Percentiles rank a stretch among this genome's conserved stretches.
These are phyloP conservation scores for Sebastes glaucus DNA, from an alignment of 2,797 vertebrate genomes.

Conservation along the genomic window DNA sequence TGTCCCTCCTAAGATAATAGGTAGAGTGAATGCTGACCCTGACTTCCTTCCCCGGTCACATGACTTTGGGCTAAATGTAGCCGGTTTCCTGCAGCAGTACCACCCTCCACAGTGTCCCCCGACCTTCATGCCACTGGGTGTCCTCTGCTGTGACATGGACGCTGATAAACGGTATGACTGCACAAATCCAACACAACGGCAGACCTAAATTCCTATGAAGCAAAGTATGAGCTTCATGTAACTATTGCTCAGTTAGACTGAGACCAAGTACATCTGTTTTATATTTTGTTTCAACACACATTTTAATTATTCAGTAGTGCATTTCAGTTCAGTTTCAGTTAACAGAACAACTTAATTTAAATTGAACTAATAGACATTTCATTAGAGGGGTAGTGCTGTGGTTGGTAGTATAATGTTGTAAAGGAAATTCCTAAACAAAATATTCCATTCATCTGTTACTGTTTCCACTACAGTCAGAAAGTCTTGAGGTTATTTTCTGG, in stretches of 20 bases:
- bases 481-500: background rate
- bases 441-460: background rate
- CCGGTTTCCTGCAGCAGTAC: slow-evolving; percentile 90
- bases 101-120: slow-evolving; percentile 87
- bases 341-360: background rate
- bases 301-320: background rate
- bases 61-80: slow-evolving; percentile 92
- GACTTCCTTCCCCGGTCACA: slow-evolving; percentile 94
- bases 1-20: slow-evolving; percentile 87
- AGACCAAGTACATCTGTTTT: background rate
- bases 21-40: slow-evolving; percentile 93
- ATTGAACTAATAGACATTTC: background rate
- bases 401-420: background rate
- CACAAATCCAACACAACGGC: background rate
- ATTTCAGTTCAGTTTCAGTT: background rate
- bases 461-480: background rate
- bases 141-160: slow-evolving; percentile 93
- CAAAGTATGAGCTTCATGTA: background rate
- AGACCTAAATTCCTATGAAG: background rate
- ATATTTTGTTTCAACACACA: background rate
- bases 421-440: background rate
- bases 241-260: background rate
- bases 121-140: slow-evolving; percentile 90
- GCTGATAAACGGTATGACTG: slow-evolving; percentile 88
- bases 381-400: background rate